phyloP scores from a whole-genome alignment of 2,888 invertebrate species.

The Bibio marci region DNA sequence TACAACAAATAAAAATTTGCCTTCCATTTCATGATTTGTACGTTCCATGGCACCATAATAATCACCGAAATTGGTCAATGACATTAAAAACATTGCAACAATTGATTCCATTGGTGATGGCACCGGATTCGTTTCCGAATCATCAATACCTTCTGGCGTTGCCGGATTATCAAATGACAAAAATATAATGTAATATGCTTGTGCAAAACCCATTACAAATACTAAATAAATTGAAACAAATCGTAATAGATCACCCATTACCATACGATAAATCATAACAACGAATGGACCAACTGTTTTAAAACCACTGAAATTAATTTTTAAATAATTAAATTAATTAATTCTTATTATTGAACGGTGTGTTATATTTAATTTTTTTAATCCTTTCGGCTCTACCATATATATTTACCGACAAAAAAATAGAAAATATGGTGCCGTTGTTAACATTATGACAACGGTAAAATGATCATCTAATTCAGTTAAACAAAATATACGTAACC shows the following conservation, averaged over 20 bases:
- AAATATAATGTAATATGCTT: conserved; percentile 89
- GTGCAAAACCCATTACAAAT: conserved; percentile 94
- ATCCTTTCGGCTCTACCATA: too few species aligned
- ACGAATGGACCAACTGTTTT: conserved; percentile 98
- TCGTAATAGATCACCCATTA: conserved; percentile 85
- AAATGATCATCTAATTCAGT: conserved; percentile 81
- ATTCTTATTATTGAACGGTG: not conserved
- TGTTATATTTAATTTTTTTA: not conserved
- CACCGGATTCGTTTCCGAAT: conserved; percentile 70
- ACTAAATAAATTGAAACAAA: conserved; percentile 95
- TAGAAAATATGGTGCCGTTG: conserved; percentile 90
- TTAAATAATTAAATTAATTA: not conserved
- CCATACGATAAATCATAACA: conserved; percentile 99
- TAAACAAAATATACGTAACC: conserved; percentile 66
- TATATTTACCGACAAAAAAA: conserved; percentile 77
- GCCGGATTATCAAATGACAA: conserved; percentile 71
- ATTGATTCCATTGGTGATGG: conserved; percentile 86
- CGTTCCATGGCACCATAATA: conserved; percentile 82
- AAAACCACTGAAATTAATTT: conserved; percentile 54
- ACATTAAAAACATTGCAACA: conserved; percentile 98
- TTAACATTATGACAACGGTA: conserved; percentile 84
- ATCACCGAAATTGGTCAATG: conserved; percentile 89
- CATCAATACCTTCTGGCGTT: conserved; percentile 67
- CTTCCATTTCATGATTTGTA: conserved; percentile 75
- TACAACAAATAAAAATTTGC: conserved; percentile 85